Evolutionary conservation across 2,797 vertebrate genomes (phyloP).

Genomic region (Phrynocephalus forsythii): DNA sequence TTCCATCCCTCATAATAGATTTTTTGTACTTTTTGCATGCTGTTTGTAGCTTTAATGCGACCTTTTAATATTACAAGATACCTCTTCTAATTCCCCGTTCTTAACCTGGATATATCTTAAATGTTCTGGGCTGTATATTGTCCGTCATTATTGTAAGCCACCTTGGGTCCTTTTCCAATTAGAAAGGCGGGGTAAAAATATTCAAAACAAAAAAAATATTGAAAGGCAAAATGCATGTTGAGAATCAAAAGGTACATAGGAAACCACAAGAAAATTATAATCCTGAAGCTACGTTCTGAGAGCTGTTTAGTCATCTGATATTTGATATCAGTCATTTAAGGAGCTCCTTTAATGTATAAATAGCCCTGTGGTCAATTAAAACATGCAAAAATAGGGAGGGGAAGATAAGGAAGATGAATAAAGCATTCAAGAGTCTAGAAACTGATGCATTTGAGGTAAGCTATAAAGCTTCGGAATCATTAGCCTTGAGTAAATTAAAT

Average conservation of each 20-base stretch:
- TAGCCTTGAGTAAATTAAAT: neutral
- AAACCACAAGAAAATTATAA: neutral
- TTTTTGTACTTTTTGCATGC: no score
- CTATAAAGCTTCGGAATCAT: neutral
- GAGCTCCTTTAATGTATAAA: neutral
- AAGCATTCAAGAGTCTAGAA: neutral
- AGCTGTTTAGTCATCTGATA: neutral
- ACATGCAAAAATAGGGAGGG: neutral
- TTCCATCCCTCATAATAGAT: no score
- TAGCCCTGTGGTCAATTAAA: neutral
- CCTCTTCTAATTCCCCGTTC: no score
- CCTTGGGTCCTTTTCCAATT: no score
- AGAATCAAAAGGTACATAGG: neutral
- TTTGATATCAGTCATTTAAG: neutral
- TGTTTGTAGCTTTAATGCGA: no score
- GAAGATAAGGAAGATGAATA: neutral
- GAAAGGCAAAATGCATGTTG: neutral
- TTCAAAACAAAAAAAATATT: no score
- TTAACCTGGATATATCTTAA: no score
- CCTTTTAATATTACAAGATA: no score
- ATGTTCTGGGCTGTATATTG: no score
- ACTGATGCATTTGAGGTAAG: neutral
- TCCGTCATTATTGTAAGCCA: no score
- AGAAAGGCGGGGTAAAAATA: no score
- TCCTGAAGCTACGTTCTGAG: neutral